Evolutionary conservation across 2,888 invertebrate genomes (phyloP), one percentile per base, ranked within the genome.

Genomic region (Schizotus pectinicornis): DNA sequence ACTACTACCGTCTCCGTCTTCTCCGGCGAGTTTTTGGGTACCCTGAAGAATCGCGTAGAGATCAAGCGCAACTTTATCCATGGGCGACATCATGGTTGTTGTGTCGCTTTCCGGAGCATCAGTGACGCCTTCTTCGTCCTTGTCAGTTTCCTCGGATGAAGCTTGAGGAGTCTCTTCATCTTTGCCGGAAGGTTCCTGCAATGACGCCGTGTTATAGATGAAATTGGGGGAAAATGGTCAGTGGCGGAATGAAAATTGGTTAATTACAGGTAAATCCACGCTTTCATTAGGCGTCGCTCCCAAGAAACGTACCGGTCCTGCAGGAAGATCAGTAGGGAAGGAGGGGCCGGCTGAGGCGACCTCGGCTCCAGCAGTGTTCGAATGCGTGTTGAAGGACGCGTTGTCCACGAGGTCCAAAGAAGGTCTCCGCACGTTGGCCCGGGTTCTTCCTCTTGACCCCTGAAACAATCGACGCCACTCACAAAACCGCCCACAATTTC

Each of bases 31-130:
- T 64, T 80, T 84, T 62, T 85, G 85, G 1, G 85, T 84, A 61
- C 85, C 85, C 70, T 85, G 85, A 46, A 91, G 81, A 69, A 92
- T 90, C 0, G 93, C 93, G 72, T 93, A 93, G 42, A 93, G 81
- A 69, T 93, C 93, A 8, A 91, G 81, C 7, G 92, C 93, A 0
- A 90, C 90, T 80, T 92, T 92, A 73, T 92, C 90, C 88, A 90
- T 91, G 0, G 85, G 84, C 0, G 87, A 85, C 77, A 86, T 85
- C 7, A 85, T 88, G 32, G 88, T 86, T 30, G 88, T 87, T 2
- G 84, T 86, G 1, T 80, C 80, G 3, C 75, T 78, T 0, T 73
- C 68, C 0, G 72, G 59, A 2, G 69, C 70, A 2, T 67, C 67
- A 9, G 74, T 74, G 30, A 58, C 58, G 5, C 67, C 52, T 39